A percentile compares a stretch with the other conserved stretches of the same genome.
These are phyloP conservation scores for Dinoponera quadriceps DNA, from an alignment of 1,140 invertebrate species.

Conservation along the genomic window DNA sequence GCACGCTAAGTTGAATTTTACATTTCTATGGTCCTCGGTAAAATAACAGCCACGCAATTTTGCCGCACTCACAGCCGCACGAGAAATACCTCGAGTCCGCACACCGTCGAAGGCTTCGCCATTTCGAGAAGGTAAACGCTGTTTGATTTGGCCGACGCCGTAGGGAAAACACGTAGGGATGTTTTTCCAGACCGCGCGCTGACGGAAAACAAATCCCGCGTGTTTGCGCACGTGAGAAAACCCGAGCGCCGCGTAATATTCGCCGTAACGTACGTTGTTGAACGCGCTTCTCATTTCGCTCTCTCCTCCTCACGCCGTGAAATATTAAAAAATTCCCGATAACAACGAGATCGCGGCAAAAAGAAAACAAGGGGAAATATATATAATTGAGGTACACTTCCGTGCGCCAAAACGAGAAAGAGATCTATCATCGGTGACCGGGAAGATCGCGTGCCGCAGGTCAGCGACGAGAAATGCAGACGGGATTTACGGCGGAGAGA, in stretches of 20 bases:
- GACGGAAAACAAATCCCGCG: constrained; percentile 63
- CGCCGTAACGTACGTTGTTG: constrained; percentile 12
- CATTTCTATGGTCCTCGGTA: constrained; percentile 1
- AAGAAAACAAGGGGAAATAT: too few species aligned
- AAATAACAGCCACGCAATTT: constrained; percentile 14
- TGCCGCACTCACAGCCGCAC: background rate
- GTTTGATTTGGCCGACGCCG: constrained; percentile 57
- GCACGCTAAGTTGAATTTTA: background rate
- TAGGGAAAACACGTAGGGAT: constrained; percentile 61
- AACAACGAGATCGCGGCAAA: background rate
- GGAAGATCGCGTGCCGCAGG: constrained; percentile 65
- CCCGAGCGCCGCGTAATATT: constrained; percentile 62
- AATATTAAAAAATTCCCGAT: constrained; percentile 18
- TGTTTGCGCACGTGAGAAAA: constrained; percentile 70
- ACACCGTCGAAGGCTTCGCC: background rate
- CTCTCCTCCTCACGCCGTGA: too few species aligned
- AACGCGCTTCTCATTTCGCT: constrained; percentile 14
- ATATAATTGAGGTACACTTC: too few species aligned
- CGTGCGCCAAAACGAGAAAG: background rate
- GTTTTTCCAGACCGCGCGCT: constrained; percentile 64
- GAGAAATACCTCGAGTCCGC: constrained; percentile 8
- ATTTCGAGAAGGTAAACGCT: constrained; percentile 35
- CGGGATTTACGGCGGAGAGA: constrained; percentile 26
- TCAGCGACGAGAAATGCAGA: constrained; percentile 70
- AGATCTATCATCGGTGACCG: constrained; percentile 16